Conservation (phyloP, 2,888 invertebrate species). For the Stenodera caucasica region DNA sequence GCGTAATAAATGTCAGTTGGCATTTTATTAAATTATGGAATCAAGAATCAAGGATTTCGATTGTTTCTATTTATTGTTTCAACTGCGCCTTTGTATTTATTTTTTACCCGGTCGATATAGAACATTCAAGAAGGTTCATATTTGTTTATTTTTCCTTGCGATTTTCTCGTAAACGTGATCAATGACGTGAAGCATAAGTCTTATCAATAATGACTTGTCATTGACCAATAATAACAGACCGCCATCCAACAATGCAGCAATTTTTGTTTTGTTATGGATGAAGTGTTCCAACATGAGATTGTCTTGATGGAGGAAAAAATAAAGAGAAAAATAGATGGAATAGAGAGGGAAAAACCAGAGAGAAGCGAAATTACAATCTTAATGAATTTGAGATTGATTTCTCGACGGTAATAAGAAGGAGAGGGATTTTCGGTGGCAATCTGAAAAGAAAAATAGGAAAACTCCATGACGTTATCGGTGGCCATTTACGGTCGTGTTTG, state of each 20-base stretch:
- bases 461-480: slow-evolving; percentile 1
- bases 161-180: too few species aligned
- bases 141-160: too few species aligned
- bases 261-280: slow-evolving; percentile 3
- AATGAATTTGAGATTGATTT: slow-evolving; percentile 8
- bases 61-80: slow-evolving; percentile 26
- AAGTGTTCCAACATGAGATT: slow-evolving; percentile 2
- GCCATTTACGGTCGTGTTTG: slow-evolving; percentile 4
- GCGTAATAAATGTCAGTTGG: slow-evolving; percentile 30
- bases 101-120: not conserved
- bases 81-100: slow-evolving; percentile 14
- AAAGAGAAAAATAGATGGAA: too few species aligned
- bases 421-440: slow-evolving; percentile 5
- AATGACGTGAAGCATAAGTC: too few species aligned
- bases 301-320: not conserved
- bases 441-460: slow-evolving; percentile 7
- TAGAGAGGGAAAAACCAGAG: not conserved
- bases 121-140: too few species aligned
- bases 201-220: slow-evolving; percentile 8
- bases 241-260: not conserved
- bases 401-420: slow-evolving; percentile 1
- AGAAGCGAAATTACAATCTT: slow-evolving; percentile 1
- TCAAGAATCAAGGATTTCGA: slow-evolving; percentile 15
- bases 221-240: not conserved
- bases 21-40: slow-evolving; percentile 28